Conservation (phyloP, 2,888 invertebrate species). For the Antheraea assamensis region DNA sequence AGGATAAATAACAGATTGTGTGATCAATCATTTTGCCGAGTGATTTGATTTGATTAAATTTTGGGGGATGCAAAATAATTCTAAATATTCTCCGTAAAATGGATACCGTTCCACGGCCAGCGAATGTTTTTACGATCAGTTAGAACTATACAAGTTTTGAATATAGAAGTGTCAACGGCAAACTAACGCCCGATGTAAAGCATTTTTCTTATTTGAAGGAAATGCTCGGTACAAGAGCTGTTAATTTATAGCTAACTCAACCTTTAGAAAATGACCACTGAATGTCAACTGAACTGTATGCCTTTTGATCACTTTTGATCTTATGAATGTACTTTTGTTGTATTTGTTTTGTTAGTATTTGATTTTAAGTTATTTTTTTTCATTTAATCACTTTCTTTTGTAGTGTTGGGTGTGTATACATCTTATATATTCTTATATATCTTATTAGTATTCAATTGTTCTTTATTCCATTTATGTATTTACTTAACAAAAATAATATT, state of each 20-base stretch:
- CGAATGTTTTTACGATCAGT: not conserved
- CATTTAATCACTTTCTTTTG: too few relatives aligned
- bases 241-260: not conserved
- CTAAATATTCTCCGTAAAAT: not conserved
- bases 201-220: not conserved
- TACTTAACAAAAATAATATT: too few relatives aligned
- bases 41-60: constrained; percentile 48
- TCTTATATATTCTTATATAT: too few relatives aligned
- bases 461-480: too few relatives aligned
- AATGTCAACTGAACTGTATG: not conserved
- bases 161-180: not conserved
- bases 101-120: not conserved
- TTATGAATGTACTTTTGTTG: not conserved
- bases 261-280: not conserved
- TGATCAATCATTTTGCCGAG: constrained; percentile 56
- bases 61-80: not conserved
- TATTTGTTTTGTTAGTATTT: too few relatives aligned
- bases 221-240: not conserved
- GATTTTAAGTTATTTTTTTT: too few relatives aligned
- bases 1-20: constrained; percentile 47
- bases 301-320: not conserved
- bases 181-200: not conserved
- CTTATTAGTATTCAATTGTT: too few relatives aligned
- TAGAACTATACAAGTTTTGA: not conserved
- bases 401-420: too few relatives aligned